phyloP scores from a whole-genome alignment of 2,888 invertebrate species.

The Magallana nippona region DNA sequence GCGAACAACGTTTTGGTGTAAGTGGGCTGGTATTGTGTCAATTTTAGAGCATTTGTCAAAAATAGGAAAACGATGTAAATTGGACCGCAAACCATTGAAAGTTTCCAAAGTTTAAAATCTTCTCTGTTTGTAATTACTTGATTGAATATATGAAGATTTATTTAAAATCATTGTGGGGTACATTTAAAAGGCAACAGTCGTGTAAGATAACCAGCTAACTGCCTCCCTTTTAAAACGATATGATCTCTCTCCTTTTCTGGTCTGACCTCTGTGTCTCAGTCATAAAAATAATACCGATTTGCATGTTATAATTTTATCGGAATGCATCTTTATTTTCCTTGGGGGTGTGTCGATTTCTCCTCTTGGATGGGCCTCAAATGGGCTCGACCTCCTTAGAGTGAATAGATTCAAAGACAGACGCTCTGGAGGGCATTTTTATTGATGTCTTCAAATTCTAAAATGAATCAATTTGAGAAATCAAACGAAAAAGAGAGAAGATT shows the following conservation, averaged over 20 bases:
- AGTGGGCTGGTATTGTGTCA: not conserved
- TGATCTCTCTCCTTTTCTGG: conserved; percentile 22
- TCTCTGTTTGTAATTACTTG: conserved; percentile 18
- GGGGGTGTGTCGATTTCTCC: conserved; percentile 30
- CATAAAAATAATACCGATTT: conserved; percentile 24
- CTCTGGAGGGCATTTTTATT: conserved; percentile 20
- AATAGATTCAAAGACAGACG: conserved; percentile 26
- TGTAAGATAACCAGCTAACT: not conserved
- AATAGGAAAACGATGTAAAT: conserved; percentile 4
- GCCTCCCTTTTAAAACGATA: not conserved
- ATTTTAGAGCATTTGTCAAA: conserved; percentile 17
- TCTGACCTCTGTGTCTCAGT: conserved; percentile 25
- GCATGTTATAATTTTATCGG: conserved; percentile 37
- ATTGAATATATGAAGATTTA: conserved; percentile 34
- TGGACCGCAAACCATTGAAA: not conserved
- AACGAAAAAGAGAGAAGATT: conserved; percentile 18
- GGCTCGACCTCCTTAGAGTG: conserved; percentile 36
- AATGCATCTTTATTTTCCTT: conserved; percentile 39
- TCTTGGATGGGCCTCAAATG: conserved; percentile 30
- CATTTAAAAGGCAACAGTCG: conserved; percentile 32
- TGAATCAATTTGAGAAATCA: conserved; percentile 24
- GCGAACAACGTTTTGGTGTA: not conserved
- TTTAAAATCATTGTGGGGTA: conserved; percentile 15
- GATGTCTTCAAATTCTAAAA: conserved; percentile 14
- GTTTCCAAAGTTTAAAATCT: conserved; percentile 11